Evolutionary conservation across 2,113 vertebrate genomes (phyloP).

Genomic region (Halichoeres trimaculatus): DNA sequence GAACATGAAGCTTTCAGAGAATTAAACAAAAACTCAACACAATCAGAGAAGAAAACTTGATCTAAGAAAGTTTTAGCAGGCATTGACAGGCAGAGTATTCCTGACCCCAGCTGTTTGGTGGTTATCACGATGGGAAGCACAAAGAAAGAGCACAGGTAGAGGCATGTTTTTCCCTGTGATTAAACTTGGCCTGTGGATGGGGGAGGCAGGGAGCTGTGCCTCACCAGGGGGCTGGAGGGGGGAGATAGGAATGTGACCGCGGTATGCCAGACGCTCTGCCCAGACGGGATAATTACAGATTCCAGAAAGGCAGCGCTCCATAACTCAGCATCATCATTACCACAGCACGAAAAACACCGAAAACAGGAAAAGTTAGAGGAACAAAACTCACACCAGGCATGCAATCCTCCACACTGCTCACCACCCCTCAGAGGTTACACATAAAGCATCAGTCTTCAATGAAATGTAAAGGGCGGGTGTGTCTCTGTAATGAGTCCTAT

Average conservation of each 20-base stretch:
- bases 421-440: neutral
- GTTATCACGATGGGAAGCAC: constrained; percentile 30
- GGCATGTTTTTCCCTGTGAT: constrained; percentile 70
- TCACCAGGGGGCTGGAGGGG: constrained; percentile 66
- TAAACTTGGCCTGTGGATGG: constrained; percentile 36
- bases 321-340: constrained; percentile 58
- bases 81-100: neutral
- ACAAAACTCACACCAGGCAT: neutral
- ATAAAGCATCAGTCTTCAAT: neutral
- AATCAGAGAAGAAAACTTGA: neutral
- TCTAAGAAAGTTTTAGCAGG: neutral
- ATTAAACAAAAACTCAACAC: too few relatives aligned
- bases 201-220: constrained; percentile 58
- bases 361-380: constrained; percentile 22
- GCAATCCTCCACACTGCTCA: neutral
- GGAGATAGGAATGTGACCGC: constrained; percentile 80
- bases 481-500: constrained; percentile 41
- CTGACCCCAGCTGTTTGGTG: neutral
- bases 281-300: constrained; percentile 81
- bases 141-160: constrained; percentile 70
- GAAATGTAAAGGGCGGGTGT: constrained; percentile 43
- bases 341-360: constrained; percentile 26
- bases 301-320: constrained; percentile 68
- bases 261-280: constrained; percentile 80
- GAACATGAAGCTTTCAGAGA: neutral